phyloP scores from a whole-genome alignment of 1,140 invertebrate genomes.

The Drosophila suzukii region DNA sequence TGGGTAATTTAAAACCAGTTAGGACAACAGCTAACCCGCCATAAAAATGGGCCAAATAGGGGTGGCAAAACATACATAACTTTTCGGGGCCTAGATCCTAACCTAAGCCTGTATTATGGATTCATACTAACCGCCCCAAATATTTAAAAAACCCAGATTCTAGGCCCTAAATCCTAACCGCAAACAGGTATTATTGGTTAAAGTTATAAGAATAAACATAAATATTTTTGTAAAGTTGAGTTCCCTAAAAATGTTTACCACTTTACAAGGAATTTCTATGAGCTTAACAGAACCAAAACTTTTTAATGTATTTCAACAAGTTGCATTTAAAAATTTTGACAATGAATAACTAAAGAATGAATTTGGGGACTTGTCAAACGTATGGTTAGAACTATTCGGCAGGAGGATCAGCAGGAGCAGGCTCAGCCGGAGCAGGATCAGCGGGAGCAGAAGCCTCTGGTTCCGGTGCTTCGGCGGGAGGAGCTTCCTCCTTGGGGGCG shows the following conservation, averaged over 20 bases:
- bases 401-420: background rate
- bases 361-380: background rate
- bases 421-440: background rate
- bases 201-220: background rate
- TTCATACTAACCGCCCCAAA: background rate
- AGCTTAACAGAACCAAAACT: too few relatives aligned
- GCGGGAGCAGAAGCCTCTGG: background rate
- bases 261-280: too few relatives aligned
- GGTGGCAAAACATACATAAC: background rate
- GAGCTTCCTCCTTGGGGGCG: conserved; percentile 2
- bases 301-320: too few relatives aligned
- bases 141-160: background rate
- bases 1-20: conserved; percentile 66
- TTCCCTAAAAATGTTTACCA: too few relatives aligned
- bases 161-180: background rate
- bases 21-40: conserved; percentile 6
- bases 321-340: background rate
- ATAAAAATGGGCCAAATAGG: conserved; percentile 8
- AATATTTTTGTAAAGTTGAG: too few relatives aligned
- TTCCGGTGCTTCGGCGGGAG: background rate
- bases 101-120: background rate
- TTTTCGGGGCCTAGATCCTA: background rate
- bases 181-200: background rate
- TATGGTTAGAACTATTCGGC: background rate
- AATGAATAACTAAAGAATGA: background rate